Percentiles rank a stretch among this genome's conserved stretches.
These are phyloP conservation scores for Pterostichus niger DNA, from an alignment of 2,888 invertebrate species.

Conservation along the genomic window DNA sequence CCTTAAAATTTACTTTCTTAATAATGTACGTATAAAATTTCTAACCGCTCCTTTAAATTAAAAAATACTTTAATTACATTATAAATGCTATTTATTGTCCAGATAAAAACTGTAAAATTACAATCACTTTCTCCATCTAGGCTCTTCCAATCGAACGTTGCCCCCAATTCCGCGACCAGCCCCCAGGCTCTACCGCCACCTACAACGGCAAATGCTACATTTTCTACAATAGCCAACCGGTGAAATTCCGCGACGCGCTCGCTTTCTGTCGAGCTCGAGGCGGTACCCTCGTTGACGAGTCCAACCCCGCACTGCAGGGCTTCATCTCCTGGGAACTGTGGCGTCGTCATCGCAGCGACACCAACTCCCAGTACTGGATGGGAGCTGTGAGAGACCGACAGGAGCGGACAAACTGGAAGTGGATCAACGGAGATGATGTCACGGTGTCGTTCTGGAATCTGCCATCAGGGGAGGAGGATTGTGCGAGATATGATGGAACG, in stretches of 20 bases:
- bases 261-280: constrained; percentile 90
- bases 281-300: constrained; percentile 90
- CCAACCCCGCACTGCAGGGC: constrained; percentile 95
- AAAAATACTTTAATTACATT: no score
- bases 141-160: constrained; percentile 94
- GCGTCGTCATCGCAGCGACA: constrained; percentile 93
- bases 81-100: no score
- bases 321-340: constrained; percentile 97
- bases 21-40: no score
- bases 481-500: constrained; percentile 94
- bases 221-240: constrained; percentile 93
- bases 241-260: constrained; percentile 88
- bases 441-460: constrained; percentile 95
- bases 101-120: no score
- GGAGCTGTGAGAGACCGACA: constrained; percentile 92
- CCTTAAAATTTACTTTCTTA: no score
- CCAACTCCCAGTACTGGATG: constrained; percentile 96
- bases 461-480: constrained; percentile 90
- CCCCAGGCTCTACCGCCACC: constrained; percentile 94
- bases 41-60: no score
- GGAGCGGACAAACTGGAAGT: constrained; percentile 90
- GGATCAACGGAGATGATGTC: constrained; percentile 93
- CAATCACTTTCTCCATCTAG: constrained; percentile 72
- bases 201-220: constrained; percentile 97
- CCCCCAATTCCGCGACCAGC: constrained; percentile 95